Conservation (phyloP, 2,797 vertebrate genomes). For the Varecia variegata region DNA sequence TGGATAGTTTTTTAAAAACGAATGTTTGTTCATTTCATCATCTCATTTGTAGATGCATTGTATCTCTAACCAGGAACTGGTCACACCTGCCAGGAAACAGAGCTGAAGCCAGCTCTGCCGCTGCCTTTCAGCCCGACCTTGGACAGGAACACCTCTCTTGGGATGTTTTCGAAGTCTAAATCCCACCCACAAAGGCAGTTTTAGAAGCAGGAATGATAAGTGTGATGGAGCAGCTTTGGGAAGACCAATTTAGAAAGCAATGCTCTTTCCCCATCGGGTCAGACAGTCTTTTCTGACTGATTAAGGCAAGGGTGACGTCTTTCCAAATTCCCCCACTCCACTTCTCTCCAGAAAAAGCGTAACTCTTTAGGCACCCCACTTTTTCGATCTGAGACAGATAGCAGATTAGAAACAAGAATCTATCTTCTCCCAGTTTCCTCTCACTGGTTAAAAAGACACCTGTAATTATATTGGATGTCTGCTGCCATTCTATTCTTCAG, state of each 20-base stretch:
- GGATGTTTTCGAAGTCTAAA: not conserved
- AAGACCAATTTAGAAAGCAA: slow-evolving; percentile 64
- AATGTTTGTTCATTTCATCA: slow-evolving; percentile 42
- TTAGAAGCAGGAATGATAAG: slow-evolving; percentile 54
- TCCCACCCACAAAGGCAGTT: slow-evolving; percentile 35
- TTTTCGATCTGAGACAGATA: slow-evolving; percentile 56
- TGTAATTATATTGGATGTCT: slow-evolving; percentile 63
- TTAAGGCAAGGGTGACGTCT: not conserved
- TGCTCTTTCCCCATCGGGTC: slow-evolving; percentile 58
- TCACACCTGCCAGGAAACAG: slow-evolving; percentile 41
- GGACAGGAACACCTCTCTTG: slow-evolving; percentile 13
- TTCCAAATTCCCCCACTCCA: not conserved
- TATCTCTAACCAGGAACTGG: slow-evolving; percentile 31
- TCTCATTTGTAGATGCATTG: slow-evolving; percentile 4
- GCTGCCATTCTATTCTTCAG: slow-evolving; percentile 40
- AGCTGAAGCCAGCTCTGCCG: slow-evolving; percentile 36
- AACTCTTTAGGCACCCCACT: not conserved
- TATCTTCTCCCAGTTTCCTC: slow-evolving; percentile 41
- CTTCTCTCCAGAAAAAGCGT: slow-evolving; percentile 36
- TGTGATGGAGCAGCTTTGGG: slow-evolving; percentile 35
- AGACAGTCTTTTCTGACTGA: slow-evolving; percentile 66
- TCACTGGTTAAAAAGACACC: slow-evolving; percentile 59
- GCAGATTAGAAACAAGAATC: slow-evolving; percentile 60
- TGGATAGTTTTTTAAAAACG: not conserved
- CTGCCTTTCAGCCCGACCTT: slow-evolving; percentile 63